phyloP scores from a whole-genome alignment of 1,140 invertebrate genomes.

The Pseudomyrmex pallidus region DNA sequence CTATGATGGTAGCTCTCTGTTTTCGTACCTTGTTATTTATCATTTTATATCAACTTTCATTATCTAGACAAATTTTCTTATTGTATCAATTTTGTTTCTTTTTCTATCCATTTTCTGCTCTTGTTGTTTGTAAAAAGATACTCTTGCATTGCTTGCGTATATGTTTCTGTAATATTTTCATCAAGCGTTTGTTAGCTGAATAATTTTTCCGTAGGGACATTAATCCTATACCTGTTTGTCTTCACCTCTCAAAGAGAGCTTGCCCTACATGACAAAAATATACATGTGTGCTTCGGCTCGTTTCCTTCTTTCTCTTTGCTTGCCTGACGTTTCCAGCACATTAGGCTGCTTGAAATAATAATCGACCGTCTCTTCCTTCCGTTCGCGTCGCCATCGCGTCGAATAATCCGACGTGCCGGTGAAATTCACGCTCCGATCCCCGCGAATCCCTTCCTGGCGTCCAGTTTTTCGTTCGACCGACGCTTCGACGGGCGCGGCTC shows the following conservation, averaged over 20 bases:
- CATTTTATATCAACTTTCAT: background rate
- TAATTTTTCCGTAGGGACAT: background rate
- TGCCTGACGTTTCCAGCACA: slow-evolving; percentile 46
- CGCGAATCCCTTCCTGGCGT: slow-evolving; percentile 57
- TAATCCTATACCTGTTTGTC: background rate
- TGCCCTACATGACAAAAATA: slow-evolving; percentile 30
- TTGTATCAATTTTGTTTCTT: background rate
- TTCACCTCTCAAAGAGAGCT: background rate
- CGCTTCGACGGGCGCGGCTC: slow-evolving; percentile 56
- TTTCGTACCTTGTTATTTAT: slow-evolving; percentile 3
- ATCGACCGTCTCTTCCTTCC: slow-evolving; percentile 49
- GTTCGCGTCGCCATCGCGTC: slow-evolving; percentile 45
- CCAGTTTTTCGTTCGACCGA: slow-evolving; percentile 68
- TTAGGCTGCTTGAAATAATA: slow-evolving; percentile 65
- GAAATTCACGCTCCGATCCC: slow-evolving; percentile 67
- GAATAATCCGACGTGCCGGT: slow-evolving; percentile 56
- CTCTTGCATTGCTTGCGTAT: background rate
- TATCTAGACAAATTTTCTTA: background rate
- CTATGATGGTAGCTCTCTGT: background rate
- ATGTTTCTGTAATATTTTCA: background rate
- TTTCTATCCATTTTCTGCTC: background rate
- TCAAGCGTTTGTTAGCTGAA: background rate
- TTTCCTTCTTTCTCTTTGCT: background rate
- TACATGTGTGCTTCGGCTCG: background rate
- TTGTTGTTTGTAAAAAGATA: background rate